phyloP scores from a whole-genome alignment of 2,888 invertebrate genomes.

The Chaetoderma sp. region DNA sequence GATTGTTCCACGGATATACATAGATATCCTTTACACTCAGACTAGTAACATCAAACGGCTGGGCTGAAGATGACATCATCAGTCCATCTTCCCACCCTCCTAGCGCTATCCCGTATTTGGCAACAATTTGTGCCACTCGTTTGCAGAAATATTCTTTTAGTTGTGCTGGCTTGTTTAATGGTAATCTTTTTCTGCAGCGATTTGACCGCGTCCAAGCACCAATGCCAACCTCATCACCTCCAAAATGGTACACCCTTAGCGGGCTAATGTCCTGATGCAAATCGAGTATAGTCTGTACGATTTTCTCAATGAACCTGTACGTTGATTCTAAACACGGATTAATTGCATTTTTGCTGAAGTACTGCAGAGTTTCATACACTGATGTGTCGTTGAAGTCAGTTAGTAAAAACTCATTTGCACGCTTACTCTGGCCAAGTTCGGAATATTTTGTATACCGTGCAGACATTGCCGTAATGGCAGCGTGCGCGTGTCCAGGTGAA shows the following conservation, averaged over 20 bases:
- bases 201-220: conserved; percentile 48
- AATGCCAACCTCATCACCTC: conserved; percentile 57
- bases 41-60: conserved; percentile 12
- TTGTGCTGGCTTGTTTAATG: neutral
- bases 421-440: conserved; percentile 18
- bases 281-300: conserved; percentile 43
- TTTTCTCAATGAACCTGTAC: conserved; percentile 49
- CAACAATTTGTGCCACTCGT: neutral
- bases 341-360: conserved; percentile 57
- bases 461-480: conserved; percentile 59
- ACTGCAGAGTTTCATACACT: conserved; percentile 53
- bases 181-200: conserved; percentile 27
- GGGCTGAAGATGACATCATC: neutral
- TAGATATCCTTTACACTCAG: conserved; percentile 26
- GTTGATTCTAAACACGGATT: conserved; percentile 62
- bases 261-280: conserved; percentile 49
- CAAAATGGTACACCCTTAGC: conserved; percentile 52
- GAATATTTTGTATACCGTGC: conserved; percentile 42
- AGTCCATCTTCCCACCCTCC: conserved; percentile 44
- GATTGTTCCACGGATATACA: conserved; percentile 37
- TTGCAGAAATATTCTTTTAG: neutral
- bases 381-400: conserved; percentile 49
- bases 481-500: conserved; percentile 63
- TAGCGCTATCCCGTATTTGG: neutral
- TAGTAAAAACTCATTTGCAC: conserved; percentile 43